Evolutionary conservation across 1,140 invertebrate genomes (phyloP).

Genomic region (Melanaphis sacchari): DNA sequence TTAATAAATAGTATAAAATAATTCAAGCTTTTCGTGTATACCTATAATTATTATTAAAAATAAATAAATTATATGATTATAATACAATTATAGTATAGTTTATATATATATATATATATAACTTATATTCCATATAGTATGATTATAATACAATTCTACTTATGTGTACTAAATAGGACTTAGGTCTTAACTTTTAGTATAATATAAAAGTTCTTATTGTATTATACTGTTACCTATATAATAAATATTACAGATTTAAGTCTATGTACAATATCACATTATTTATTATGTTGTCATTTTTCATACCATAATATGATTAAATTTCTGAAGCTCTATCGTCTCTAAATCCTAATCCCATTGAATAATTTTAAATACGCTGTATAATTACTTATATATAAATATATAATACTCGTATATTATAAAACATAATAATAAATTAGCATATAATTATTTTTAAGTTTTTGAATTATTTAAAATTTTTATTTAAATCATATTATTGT

Average conservation of each 20-base stretch:
- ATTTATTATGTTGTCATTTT: neutral
- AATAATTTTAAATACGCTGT: neutral
- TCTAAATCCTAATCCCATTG: neutral
- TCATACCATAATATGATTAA: neutral
- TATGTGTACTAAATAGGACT: no score
- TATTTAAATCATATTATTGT: no score
- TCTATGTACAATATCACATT: neutral
- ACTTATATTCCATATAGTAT: no score
- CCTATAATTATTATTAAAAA: no score
- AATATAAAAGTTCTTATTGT: neutral
- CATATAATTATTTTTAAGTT: neutral
- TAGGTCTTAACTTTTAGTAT: neutral
- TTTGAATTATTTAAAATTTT: no score
- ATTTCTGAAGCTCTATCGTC: neutral
- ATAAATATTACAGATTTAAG: neutral
- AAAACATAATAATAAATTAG: neutral
- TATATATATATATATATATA: no score
- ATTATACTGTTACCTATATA: neutral
- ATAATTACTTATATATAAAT: neutral
- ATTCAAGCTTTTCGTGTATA: no score
- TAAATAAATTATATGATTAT: no score
- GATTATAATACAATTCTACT: no score
- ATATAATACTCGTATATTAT: neutral
- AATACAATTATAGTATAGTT: no score
- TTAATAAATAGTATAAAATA: neutral